A percentile compares a stretch with the other conserved stretches of the same genome.
These are phyloP conservation scores for Adelosebastes latens DNA, from an alignment of 2,797 vertebrate genomes.

Conservation along the genomic window DNA sequence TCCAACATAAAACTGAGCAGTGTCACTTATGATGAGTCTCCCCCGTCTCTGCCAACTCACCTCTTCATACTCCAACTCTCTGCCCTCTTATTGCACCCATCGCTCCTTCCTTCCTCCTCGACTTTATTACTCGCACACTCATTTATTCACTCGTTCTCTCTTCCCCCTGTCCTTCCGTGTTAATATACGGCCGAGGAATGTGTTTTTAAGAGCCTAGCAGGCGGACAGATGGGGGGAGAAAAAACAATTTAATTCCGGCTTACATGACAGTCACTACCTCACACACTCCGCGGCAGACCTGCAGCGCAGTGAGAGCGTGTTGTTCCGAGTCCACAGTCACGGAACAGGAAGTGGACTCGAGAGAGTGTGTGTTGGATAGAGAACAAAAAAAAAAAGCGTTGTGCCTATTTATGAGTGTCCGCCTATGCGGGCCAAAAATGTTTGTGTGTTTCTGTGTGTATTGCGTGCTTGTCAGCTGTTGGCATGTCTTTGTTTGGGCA, in stretches of 20 bases:
- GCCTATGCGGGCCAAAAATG: slow-evolving; percentile 24
- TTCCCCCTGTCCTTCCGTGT: background rate
- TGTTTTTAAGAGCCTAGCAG: slow-evolving; percentile 33
- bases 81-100: background rate
- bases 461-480: slow-evolving; percentile 65
- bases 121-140: slow-evolving; percentile 11
- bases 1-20: slow-evolving; percentile 46
- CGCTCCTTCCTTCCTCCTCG: background rate
- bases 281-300: background rate
- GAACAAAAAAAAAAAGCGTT: slow-evolving; percentile 12
- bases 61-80: slow-evolving; percentile 1
- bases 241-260: background rate
- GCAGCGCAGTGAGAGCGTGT: background rate
- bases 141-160: slow-evolving; percentile 10
- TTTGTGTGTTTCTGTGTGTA: slow-evolving; percentile 27
- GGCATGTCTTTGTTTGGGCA: slow-evolving; percentile 74
- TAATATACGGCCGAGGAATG: slow-evolving; percentile 29
- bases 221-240: slow-evolving; percentile 12
- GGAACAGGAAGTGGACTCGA: slow-evolving; percentile 9
- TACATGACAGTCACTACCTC: background rate
- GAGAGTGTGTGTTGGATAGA: slow-evolving; percentile 9
- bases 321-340: background rate
- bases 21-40: slow-evolving; percentile 45
- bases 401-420: slow-evolving; percentile 28
- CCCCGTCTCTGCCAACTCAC: slow-evolving; percentile 45